Evolutionary conservation across 2,797 vertebrate species (phyloP).

Genomic region (Hybognathus amarus): DNA sequence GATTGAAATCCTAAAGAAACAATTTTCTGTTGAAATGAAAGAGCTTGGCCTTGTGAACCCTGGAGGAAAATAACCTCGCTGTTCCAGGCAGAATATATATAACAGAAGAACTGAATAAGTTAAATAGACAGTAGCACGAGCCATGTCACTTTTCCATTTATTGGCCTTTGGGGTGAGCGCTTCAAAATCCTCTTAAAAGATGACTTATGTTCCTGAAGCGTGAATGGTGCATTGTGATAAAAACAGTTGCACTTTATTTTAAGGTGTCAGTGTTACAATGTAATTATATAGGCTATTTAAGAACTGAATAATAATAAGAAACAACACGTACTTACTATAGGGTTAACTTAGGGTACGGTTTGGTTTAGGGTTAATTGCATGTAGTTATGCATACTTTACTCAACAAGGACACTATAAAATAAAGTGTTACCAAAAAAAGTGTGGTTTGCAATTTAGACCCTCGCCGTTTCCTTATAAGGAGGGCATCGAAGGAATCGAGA

Average conservation of each 20-base stretch:
- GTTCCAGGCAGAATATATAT: conserved; percentile 93
- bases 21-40: conserved; percentile 99
- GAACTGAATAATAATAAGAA: too few species aligned
- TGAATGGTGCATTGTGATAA: conserved; percentile 39
- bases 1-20: conserved; percentile 99
- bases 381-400: too few species aligned
- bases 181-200: conserved; percentile 74
- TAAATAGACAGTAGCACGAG: conserved; percentile 91
- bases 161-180: conserved; percentile 79
- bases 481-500: conserved; percentile 57
- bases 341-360: too few species aligned
- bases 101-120: conserved; percentile 88
- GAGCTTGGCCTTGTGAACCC: conserved; percentile 95
- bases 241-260: too few species aligned
- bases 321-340: too few species aligned
- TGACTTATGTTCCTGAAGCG: conserved; percentile 74
- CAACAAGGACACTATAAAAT: too few species aligned
- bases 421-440: not conserved
- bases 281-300: too few species aligned
- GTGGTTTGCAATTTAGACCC: conserved; percentile 30
- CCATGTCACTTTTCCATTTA: conserved; percentile 94
- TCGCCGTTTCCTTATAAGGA: conserved; percentile 49
- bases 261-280: too few species aligned
- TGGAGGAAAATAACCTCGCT: conserved; percentile 91
- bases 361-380: too few species aligned